Conservation (phyloP, 2,888 invertebrate species). For the Cataglyphis altisquamis region DNA sequence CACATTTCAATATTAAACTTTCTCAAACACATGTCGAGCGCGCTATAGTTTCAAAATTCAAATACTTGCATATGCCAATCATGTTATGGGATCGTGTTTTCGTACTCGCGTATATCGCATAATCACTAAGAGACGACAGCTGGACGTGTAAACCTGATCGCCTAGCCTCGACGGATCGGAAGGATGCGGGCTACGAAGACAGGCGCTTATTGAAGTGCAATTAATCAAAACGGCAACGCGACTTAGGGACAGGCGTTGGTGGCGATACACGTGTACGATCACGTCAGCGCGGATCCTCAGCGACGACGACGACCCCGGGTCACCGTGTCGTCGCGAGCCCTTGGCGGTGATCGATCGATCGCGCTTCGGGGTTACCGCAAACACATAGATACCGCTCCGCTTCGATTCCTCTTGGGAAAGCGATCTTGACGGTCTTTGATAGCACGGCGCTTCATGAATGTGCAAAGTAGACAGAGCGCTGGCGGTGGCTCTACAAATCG, state of each 20-base stretch:
- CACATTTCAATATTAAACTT: slow-evolving; percentile 13
- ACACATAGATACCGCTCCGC: slow-evolving; percentile 81
- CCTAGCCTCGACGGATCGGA: slow-evolving; percentile 36
- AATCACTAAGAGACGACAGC: slow-evolving; percentile 46
- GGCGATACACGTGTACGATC: slow-evolving; percentile 68
- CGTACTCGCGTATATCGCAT: slow-evolving; percentile 18
- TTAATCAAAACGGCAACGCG: slow-evolving; percentile 78
- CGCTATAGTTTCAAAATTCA: slow-evolving; percentile 31
- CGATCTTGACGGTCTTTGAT: slow-evolving; percentile 84
- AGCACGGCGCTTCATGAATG: slow-evolving; percentile 82
- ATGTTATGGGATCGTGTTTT: slow-evolving; percentile 39
- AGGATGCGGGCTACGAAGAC: slow-evolving; percentile 68
- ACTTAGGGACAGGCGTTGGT: slow-evolving; percentile 59
- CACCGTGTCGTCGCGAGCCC: slow-evolving; percentile 69
- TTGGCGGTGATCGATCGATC: slow-evolving; percentile 81
- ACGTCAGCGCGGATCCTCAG: slow-evolving; percentile 67
- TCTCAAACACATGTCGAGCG: slow-evolving; percentile 1
- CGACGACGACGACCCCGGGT: slow-evolving; percentile 77
- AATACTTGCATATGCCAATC: slow-evolving; percentile 24
- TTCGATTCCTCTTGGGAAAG: slow-evolving; percentile 78
- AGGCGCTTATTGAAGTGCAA: slow-evolving; percentile 79
- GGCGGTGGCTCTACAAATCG: slow-evolving; percentile 41
- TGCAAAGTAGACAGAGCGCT: slow-evolving; percentile 78
- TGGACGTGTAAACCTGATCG: slow-evolving; percentile 50
- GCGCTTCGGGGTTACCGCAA: slow-evolving; percentile 84